Base-by-base conservation (phyloP, 1,140 invertebrate species). In the Tetragonula clypearis region DNA sequence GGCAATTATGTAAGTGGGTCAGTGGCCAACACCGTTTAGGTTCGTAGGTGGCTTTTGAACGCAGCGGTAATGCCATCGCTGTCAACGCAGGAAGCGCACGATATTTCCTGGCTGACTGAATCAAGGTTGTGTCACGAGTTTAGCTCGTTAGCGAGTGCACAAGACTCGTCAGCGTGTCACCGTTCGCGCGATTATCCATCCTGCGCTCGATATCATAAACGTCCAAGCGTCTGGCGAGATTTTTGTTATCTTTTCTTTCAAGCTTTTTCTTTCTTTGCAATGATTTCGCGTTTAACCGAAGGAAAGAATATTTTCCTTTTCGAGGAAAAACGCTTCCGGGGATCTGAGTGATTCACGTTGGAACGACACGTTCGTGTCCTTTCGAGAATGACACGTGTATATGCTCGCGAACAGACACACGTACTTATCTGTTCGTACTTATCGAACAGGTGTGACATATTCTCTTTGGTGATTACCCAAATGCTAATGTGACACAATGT, bases 61-160 rank as follows among this genome's bases (percentile, higher is more conserved):
- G 56, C 4, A 55, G 23, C 68, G n/a, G 14, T 35, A 71, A 69
- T 21, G 21, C 68, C 35, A 62, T 19, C 56, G 68, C 55, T 35
- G 68, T 65, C 58, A 56, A 84, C 56, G 76, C 76, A 79, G 76
- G 66, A 78, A 79, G 60, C 76, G 60, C 56, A 56, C 83, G 90
- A 92, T 92, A 91, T 92, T 92, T 92, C 76, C 92, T 90, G 86
- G 89, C 79, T 91, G 90, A 90, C 90, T 86, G 87, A 87, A 88
- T 81, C 86, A 69, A 84, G 83, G 75, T 73, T 62, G 71, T 69
- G 71, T 58, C 84, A 79, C 81, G 76, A 79, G 81, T 83, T 69
- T 76, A 81, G 90, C 92, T 91, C 89, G 91, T 93, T 92, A 93
- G 91, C 74, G 81, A 85, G 79, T 80, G 80, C 80, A 77, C 78